Base-by-base conservation (phyloP, 2,113 vertebrate species). In the Xenopus borealis region DNA sequence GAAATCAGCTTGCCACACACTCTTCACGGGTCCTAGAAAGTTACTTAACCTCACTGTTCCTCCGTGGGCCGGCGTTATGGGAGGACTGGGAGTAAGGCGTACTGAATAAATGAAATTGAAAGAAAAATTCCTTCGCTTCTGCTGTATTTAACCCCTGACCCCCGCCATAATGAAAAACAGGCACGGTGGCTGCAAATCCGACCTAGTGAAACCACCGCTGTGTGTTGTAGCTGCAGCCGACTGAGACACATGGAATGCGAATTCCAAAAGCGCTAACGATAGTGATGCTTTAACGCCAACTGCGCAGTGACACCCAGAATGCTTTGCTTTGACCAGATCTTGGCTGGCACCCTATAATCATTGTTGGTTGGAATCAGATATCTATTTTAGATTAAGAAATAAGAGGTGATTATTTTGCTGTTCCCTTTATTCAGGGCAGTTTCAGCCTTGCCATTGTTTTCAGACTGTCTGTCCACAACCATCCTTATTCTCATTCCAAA, bases 121-220 rank as follows among this genome's bases (percentile, higher is more conserved):
- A 46, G 20, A 62, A 40, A 72, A 72, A 77, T 76, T 79, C 78
- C 72, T 79, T 44, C 27, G 64, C 65, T 80, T 72, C 73, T 77
- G 79, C 69, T 76, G 69, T 63, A 45, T 76, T 76, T 76, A 76
- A 76, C 73, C 73, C 55, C 18, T 69, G 66, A 69, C 73, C 73
- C 61, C 12, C 7, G 7, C 59, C 62, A 52, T 76, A 76, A 76
- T 76, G 59, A 59, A 76, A 63, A 76, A 69, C 73, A 76, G 73
- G 58, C 58, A 52, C 18, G 46, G 73, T 68, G 72, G 72, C 53
- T 75, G 65, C 53, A 68, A 61, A 69, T 63, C 58, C n/a, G 46
- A 69, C 69, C 73, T 50, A 58, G 19, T 47, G 63, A 66, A 65
- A 57, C 78, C 63, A 5, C 64, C 33, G 0, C 70, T 80, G 73